A percentile compares a stretch with the other conserved stretches of the same genome.
phyloP scores from a whole-genome alignment of 2,113 vertebrate genomes.

The Tiliqua scincoides region DNA sequence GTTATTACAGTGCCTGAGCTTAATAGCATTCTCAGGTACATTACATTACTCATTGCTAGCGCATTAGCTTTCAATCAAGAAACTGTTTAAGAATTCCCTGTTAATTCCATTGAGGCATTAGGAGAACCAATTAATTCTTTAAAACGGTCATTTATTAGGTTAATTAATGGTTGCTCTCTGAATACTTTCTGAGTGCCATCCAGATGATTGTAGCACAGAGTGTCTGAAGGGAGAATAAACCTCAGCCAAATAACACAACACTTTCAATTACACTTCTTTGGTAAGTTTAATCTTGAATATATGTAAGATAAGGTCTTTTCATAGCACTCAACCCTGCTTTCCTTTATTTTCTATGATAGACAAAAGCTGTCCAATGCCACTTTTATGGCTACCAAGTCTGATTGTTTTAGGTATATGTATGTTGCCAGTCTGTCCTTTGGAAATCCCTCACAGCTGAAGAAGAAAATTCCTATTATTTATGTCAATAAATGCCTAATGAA shows the following conservation, averaged over 20 bases:
- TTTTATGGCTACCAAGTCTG: not conserved
- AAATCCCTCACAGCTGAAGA: not conserved
- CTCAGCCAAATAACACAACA: not conserved
- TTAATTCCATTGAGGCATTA: slow-evolving; percentile 41
- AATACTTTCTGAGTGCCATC: slow-evolving; percentile 16
- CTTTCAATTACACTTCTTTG: no score
- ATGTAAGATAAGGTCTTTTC: not conserved
- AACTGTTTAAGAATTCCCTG: slow-evolving; percentile 41
- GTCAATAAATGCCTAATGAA: not conserved
- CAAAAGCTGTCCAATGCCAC: not conserved
- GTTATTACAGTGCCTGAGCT: slow-evolving; percentile 18
- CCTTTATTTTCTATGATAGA: not conserved
- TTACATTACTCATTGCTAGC: slow-evolving; percentile 32
- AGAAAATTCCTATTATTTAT: not conserved
- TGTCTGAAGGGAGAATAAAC: not conserved
- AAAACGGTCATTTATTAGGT: slow-evolving; percentile 37
- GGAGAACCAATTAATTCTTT: slow-evolving; percentile 41
- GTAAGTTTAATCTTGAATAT: no score
- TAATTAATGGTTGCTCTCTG: slow-evolving; percentile 39
- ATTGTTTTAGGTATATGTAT: not conserved
- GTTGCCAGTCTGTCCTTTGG: accelerated
- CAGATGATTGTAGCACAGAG: not conserved
- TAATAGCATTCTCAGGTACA: slow-evolving; percentile 39
- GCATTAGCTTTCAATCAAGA: slow-evolving; percentile 37
- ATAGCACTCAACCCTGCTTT: not conserved